Base-by-base conservation (phyloP, 1,140 invertebrate genomes). In the Drosophila sechellia region DNA sequence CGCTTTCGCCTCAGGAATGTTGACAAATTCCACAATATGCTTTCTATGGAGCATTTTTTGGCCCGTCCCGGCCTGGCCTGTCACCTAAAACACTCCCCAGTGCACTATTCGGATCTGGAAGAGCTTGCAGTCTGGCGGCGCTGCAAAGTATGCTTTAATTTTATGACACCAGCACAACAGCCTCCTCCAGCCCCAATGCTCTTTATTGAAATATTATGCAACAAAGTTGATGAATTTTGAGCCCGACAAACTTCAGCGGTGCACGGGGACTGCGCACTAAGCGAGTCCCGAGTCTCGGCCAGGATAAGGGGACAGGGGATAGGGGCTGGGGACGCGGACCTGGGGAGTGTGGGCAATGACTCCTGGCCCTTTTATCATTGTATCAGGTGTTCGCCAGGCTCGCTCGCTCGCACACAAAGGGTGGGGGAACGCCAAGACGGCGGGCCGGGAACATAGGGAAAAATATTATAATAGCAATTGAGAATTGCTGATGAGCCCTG, bases 401-500 rank as follows among this genome's bases (percentile, higher is more conserved):
- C 45, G 40, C 12, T 25, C 6, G n/a, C 34, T 8, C 34, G 10
- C 40, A 17, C 12, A 22, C 43, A 48, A 13, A n/a, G 13, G 4
- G 20, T 22, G 46, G 27, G 13, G 27, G 13, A 48, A 48, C n/a
- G 65, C 54, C 40, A 53, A 68, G 57, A 73, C 25, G 37, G 6
- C 20, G 54, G 27, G 13, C 50, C 70, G 42, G 25, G 52, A 70
- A 64, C 68, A 71, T 70, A 77, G 64, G 57, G 57, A 87, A 83
- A 87, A 86, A 89, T 87, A 90, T 90, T 87, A 90, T 90, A 90
- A 90, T 90, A 83, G 87, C 87, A 90, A 90, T 90, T 87, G 87
- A 90, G 87, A 90, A 90, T 90, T 90, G 79, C 79, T 90, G 87
- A 90, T 90, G 87, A 90, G 87, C 87, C 79, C 68, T 77, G 81